These are phyloP conservation scores for Alcedo quadribrachys DNA, from an alignment of 2,797 vertebrate genomes.

Conservation along the genomic window DNA sequence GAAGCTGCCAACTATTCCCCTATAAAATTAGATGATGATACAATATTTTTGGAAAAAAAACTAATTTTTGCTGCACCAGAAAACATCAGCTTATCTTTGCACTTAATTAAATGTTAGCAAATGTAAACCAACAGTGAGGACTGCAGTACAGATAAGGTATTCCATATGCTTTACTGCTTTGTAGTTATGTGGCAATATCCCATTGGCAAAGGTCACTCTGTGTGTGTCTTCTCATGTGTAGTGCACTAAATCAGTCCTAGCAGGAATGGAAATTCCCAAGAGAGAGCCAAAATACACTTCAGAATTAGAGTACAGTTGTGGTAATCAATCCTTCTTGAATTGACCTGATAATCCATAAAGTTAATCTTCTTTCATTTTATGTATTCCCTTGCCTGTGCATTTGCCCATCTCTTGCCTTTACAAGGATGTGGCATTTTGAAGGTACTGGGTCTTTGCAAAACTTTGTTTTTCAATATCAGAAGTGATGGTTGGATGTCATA, in stretches of 20 bases:
- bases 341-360: background rate
- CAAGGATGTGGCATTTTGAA: background rate
- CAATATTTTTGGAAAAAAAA: background rate
- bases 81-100: background rate
- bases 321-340: background rate
- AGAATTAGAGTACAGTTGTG: background rate
- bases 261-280: background rate
- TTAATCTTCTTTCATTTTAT: background rate
- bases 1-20: background rate
- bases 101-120: background rate
- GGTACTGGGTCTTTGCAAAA: background rate
- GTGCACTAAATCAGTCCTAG: background rate
- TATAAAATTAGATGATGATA: background rate
- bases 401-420: background rate
- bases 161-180: background rate
- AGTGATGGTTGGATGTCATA: accelerated
- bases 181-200: background rate
- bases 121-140: background rate
- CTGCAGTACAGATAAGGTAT: background rate
- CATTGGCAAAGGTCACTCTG: background rate
- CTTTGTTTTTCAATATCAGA: background rate
- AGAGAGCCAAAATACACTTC: background rate
- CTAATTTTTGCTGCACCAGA: background rate
- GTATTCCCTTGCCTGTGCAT: accelerated
- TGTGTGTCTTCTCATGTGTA: background rate